A percentile compares a stretch with the other conserved stretches of the same genome.
These are phyloP conservation scores for Tipula vernalis DNA, from an alignment of 2,888 invertebrate species.

Conservation along the genomic window DNA sequence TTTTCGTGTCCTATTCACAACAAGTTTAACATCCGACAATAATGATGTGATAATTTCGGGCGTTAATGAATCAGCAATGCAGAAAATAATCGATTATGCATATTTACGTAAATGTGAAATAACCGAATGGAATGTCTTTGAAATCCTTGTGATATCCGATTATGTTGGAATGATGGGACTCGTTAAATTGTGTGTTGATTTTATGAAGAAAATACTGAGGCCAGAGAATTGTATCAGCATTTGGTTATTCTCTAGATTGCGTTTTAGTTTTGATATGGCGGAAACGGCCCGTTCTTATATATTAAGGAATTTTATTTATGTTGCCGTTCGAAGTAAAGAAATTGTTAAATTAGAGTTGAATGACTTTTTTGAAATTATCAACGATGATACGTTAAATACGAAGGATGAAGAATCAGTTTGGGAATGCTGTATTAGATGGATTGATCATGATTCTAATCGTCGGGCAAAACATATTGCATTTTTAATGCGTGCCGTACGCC, in stretches of 20 bases:
- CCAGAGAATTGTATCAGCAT: constrained; percentile 75
- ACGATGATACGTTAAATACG: constrained; percentile 74
- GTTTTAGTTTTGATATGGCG: constrained; percentile 60
- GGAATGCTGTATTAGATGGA: constrained; percentile 79
- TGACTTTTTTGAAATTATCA: constrained; percentile 63
- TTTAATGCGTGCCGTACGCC: constrained; percentile 65
- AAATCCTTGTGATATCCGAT: constrained; percentile 73
- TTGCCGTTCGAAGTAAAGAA: constrained; percentile 61
- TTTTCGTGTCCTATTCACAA: constrained; percentile 81
- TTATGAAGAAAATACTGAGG: constrained; percentile 51
- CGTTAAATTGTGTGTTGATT: constrained; percentile 67
- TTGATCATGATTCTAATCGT: constrained; percentile 58
- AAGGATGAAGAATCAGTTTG: constrained; percentile 79
- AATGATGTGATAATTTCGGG: constrained; percentile 63
- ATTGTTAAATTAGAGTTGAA: constrained; percentile 56
- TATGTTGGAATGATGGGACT: constrained; percentile 76
- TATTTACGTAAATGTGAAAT: constrained; percentile 69
- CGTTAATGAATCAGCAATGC: constrained; percentile 63
- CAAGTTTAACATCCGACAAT: constrained; percentile 55
- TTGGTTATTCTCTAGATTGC: constrained; percentile 68
- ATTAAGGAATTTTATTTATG: constrained; percentile 63
- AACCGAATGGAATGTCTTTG: constrained; percentile 64
- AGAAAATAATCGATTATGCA: constrained; percentile 68
- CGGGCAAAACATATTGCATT: constrained; percentile 64
- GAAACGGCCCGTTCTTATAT: constrained; percentile 44